These are phyloP conservation scores for Drosophila imparisetae DNA, from an alignment of 2,888 invertebrate species.

Conservation along the genomic window DNA sequence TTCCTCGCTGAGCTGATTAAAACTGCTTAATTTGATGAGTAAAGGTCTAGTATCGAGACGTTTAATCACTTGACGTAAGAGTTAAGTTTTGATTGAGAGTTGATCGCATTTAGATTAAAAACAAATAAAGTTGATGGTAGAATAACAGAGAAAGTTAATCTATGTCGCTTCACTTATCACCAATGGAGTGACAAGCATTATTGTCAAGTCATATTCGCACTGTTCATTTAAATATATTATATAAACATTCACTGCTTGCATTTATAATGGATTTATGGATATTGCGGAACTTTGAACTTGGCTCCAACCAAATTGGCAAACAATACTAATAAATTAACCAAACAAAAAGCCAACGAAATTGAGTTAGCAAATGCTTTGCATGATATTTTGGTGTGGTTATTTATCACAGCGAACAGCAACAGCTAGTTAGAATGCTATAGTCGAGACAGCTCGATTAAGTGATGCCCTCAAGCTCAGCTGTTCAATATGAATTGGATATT, in stretches of 20 bases:
- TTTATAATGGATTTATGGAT: neutral
- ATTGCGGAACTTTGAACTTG: slow-evolving; percentile 53
- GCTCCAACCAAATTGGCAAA: slow-evolving; percentile 34
- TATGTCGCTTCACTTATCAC: neutral
- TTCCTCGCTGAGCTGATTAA: neutral
- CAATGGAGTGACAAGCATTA: neutral
- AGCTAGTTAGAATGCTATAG: neutral
- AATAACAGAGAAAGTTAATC: neutral
- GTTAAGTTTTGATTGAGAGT: neutral
- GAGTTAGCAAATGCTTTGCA: slow-evolving; percentile 31
- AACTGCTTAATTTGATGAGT: neutral
- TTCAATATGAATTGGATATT: neutral
- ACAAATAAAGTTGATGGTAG: neutral
- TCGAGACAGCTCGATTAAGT: neutral
- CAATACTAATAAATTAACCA: slow-evolving; percentile 16
- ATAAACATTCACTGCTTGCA: neutral
- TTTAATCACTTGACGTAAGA: neutral
- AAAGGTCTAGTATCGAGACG: slow-evolving; percentile 1
- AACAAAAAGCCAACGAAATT: slow-evolving; percentile 18
- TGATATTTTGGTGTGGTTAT: slow-evolving; percentile 38
- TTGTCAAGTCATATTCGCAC: neutral
- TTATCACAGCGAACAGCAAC: slow-evolving; percentile 9
- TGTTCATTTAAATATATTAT: neutral
- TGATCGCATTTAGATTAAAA: neutral
- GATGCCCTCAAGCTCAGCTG: neutral